Conservation (phyloP, 2,888 invertebrate species). For the Trypoxylon attenuatum region DNA sequence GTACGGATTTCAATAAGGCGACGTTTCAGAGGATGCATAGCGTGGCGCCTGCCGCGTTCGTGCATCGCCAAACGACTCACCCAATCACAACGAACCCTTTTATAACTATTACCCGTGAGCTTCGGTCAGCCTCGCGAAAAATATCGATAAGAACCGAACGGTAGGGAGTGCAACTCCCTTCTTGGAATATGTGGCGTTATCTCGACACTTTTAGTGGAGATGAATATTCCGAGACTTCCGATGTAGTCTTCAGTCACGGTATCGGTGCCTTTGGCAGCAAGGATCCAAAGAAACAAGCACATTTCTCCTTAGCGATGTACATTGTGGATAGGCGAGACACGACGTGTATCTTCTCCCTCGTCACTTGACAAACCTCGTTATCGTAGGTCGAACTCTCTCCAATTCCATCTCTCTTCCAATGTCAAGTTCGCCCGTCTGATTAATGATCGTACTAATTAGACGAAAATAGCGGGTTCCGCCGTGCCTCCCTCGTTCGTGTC, state of each 20-base stretch:
- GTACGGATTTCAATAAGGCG: constrained; percentile 48
- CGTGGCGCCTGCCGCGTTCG: constrained; percentile 9
- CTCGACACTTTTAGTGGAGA: not conserved
- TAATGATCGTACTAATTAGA: constrained; percentile 34
- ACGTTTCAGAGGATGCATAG: constrained; percentile 10
- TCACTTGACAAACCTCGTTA: constrained; percentile 10
- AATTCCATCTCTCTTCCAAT: too few relatives aligned
- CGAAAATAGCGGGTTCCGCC: constrained; percentile 7
- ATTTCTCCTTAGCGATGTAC: not conserved
- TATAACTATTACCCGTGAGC: constrained; percentile 34
- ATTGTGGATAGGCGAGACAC: constrained; percentile 31
- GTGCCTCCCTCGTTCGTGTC: constrained; percentile 11
- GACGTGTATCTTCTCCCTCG: not conserved
- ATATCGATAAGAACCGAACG: not conserved
- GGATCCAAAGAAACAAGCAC: not conserved
- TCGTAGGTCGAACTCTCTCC: constrained; percentile 23
- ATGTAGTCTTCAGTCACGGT: not conserved
- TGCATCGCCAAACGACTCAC: constrained; percentile 4
- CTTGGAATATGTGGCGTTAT: constrained; percentile 11
- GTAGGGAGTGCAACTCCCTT: not conserved
- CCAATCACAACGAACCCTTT: constrained; percentile 53
- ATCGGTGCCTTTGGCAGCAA: too few relatives aligned
- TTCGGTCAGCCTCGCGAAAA: constrained; percentile 25
- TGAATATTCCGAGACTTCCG: constrained; percentile 1
- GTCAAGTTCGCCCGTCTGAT: constrained; percentile 21